phyloP scores from a whole-genome alignment of 2,797 vertebrate genomes.

The Neomorphus geoffroyi region DNA sequence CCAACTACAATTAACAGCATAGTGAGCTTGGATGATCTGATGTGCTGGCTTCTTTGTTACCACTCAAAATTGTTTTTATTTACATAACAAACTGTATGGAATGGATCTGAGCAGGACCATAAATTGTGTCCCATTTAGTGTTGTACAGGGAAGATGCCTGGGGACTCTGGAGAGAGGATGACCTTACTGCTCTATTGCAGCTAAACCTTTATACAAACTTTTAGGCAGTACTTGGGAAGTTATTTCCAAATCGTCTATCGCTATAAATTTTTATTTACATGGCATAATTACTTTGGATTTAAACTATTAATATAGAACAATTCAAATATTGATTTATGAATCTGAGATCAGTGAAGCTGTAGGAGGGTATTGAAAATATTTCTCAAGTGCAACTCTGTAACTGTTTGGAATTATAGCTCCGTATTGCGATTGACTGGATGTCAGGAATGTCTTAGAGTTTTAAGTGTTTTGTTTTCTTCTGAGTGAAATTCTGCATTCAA shows the following conservation, averaged over 20 bases:
- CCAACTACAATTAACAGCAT: neutral
- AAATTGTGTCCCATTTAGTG: neutral
- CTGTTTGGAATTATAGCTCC: neutral
- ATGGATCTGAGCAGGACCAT: neutral
- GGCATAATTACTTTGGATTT: neutral
- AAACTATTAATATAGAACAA: neutral
- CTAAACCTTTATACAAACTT: neutral
- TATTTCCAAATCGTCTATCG: neutral
- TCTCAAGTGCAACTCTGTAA: neutral
- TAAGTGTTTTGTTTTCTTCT: constrained; percentile 25
- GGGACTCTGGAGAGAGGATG: neutral
- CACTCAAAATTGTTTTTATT: neutral
- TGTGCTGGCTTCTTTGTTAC: constrained; percentile 5
- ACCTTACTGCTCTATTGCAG: neutral
- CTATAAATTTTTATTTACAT: neutral
- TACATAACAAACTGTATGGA: neutral
- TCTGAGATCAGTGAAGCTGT: neutral
- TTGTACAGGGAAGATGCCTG: neutral
- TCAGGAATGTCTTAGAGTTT: constrained; percentile 7
- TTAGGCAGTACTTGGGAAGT: neutral
- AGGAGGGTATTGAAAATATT: neutral
- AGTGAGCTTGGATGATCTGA: neutral
- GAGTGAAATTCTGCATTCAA: neutral
- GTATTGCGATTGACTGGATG: neutral
- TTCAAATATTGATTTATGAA: neutral